phyloP scores from a whole-genome alignment of 1,140 invertebrate species.

The Drosophila miranda region DNA sequence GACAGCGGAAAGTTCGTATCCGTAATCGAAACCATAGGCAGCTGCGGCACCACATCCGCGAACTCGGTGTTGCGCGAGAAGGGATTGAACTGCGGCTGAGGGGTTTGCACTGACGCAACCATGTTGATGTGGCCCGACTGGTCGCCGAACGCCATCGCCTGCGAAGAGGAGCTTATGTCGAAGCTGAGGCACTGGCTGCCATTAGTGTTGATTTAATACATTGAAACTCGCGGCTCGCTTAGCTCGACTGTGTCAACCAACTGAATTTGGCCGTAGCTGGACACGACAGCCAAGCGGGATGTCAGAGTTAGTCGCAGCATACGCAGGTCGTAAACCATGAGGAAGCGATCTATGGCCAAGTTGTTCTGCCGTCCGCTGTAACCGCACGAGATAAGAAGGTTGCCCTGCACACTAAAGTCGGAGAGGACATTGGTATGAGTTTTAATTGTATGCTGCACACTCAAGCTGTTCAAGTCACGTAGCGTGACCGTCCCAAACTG shows the following conservation, averaged over 20 bases:
- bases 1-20: slow-evolving; percentile 87
- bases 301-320: slow-evolving; percentile 92
- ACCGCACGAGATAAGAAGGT: slow-evolving; percentile 96
- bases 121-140: slow-evolving; percentile 90
- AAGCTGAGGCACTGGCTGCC: slow-evolving; percentile 89
- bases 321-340: slow-evolving; percentile 96
- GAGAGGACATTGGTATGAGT: slow-evolving; percentile 95
- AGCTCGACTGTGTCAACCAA: slow-evolving; percentile 92
- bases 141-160: slow-evolving; percentile 95
- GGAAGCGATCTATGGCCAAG: slow-evolving; percentile 91
- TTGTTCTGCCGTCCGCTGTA: slow-evolving; percentile 88
- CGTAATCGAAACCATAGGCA: slow-evolving; percentile 88
- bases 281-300: slow-evolving; percentile 93
- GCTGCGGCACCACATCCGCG: slow-evolving; percentile 90
- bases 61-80: slow-evolving; percentile 94
- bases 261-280: slow-evolving; percentile 94
- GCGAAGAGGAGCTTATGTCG: slow-evolving; percentile 93
- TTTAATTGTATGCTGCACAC: slow-evolving; percentile 92
- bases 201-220: slow-evolving; percentile 90
- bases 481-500: slow-evolving; percentile 92
- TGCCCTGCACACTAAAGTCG: slow-evolving; percentile 97
- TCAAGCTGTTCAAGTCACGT: slow-evolving; percentile 90
- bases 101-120: slow-evolving; percentile 87
- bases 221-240: slow-evolving; percentile 86
- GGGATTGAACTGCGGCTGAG: slow-evolving; percentile 89